Evolutionary conservation across 2,888 invertebrate genomes (phyloP).

Genomic region (Clanis bilineata): DNA sequence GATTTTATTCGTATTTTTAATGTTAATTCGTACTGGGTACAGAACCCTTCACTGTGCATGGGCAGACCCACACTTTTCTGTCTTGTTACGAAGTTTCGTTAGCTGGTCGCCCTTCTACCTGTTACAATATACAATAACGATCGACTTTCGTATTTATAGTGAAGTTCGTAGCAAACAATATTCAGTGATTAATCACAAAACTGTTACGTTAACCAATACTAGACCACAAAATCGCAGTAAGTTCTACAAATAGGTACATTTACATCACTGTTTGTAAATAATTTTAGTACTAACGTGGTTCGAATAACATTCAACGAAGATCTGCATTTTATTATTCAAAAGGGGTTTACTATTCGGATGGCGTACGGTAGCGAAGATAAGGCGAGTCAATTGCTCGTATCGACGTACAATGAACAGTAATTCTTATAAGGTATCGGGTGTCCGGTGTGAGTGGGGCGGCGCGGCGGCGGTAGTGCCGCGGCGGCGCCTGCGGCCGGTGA

Average conservation of each 20-base stretch:
- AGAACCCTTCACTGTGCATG: too few relatives aligned
- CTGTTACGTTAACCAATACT: neutral
- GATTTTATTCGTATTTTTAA: too few relatives aligned
- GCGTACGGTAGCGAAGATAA: slow-evolving; percentile 45
- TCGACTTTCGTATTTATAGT: neutral
- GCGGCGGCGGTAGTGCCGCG: too few relatives aligned
- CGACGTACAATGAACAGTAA: slow-evolving; percentile 44
- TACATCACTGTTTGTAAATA: neutral
- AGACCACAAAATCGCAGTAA: neutral
- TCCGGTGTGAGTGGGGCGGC: slow-evolving; percentile 33
- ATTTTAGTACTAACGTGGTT: neutral
- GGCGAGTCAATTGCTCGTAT: slow-evolving; percentile 27
- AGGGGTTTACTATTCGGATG: slow-evolving; percentile 30
- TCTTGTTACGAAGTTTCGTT: neutral
- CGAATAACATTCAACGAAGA: neutral
- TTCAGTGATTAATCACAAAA: neutral
- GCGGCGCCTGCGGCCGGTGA: slow-evolving; percentile 38
- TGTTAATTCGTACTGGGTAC: too few relatives aligned
- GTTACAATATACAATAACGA: neutral
- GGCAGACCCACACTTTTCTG: too few relatives aligned
- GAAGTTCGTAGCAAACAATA: neutral
- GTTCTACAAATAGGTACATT: neutral
- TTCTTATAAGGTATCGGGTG: slow-evolving; percentile 51
- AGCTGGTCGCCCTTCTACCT: neutral
- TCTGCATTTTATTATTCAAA: neutral